Percentiles rank a stretch among this genome's conserved stretches.
Evolutionary conservation across 1,140 invertebrate genomes (phyloP).

Genomic region (Spodoptera litura): DNA sequence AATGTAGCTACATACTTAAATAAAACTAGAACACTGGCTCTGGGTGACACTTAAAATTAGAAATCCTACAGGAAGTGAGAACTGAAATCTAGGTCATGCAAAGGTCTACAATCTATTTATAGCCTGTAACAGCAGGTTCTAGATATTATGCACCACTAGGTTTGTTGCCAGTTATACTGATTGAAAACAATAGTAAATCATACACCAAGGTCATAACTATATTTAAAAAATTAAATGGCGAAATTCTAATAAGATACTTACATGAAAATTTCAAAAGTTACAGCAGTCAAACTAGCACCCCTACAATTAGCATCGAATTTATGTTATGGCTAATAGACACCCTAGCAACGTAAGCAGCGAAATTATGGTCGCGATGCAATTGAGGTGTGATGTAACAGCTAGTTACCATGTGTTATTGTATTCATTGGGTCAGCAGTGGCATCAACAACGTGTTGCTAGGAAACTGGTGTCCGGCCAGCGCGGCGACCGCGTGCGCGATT

Average conservation of each 20-base stretch:
- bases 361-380: constrained; percentile 67
- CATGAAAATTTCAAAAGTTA: constrained; percentile 4
- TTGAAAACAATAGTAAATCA: constrained; percentile 27
- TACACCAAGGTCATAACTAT: constrained; percentile 37
- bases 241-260: constrained; percentile 26
- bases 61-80: constrained; percentile 68
- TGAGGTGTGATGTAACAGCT: constrained; percentile 78
- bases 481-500: constrained; percentile 75
- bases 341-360: constrained; percentile 71
- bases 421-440: constrained; percentile 81
- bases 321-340: constrained; percentile 67
- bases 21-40: constrained; percentile 62
- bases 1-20: constrained; percentile 35
- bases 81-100: constrained; percentile 70
- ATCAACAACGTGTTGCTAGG: constrained; percentile 85
- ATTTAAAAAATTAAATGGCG: background rate
- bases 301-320: constrained; percentile 47
- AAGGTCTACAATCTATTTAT: constrained; percentile 69
- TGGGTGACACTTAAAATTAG: constrained; percentile 68
- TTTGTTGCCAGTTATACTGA: constrained; percentile 21
- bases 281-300: background rate
- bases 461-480: constrained; percentile 74
- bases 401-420: constrained; percentile 81
- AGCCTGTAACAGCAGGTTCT: constrained; percentile 42
- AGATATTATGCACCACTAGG: constrained; percentile 14